phyloP scores from a whole-genome alignment of 2,797 vertebrate genomes.

The Megalops cyprinoides region DNA sequence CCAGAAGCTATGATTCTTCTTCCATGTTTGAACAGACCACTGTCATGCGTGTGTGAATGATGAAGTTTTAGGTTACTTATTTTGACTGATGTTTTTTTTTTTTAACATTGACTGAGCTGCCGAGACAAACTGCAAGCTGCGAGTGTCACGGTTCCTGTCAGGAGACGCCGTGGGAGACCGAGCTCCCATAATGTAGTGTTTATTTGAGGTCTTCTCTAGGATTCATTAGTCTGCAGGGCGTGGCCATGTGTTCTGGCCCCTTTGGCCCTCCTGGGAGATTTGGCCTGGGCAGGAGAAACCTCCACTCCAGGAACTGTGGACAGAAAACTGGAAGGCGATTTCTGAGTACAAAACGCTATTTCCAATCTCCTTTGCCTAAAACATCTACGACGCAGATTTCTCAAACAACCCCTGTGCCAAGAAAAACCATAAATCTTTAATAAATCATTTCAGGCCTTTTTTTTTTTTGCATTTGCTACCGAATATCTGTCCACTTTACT shows the following conservation, averaged over 20 bases:
- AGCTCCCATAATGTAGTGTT: background rate
- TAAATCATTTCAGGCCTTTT: constrained; percentile 67
- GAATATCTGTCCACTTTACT: constrained; percentile 57
- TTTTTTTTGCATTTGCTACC: constrained; percentile 57
- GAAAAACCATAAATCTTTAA: constrained; percentile 66
- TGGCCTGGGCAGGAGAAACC: constrained; percentile 54
- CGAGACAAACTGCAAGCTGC: too few species aligned
- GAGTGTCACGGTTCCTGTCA: background rate
- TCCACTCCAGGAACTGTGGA: constrained; percentile 62
- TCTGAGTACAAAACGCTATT: constrained; percentile 53
- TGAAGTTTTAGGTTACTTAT: background rate
- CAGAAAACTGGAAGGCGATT: constrained; percentile 64
- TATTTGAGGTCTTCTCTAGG: constrained; percentile 3
- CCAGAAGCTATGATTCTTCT: background rate
- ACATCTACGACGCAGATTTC: constrained; percentile 61
- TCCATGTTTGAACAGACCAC: background rate
- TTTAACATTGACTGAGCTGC: too few species aligned
- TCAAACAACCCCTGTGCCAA: constrained; percentile 59
- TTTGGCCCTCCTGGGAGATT: constrained; percentile 44
- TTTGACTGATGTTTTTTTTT: too few species aligned
- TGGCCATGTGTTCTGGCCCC: background rate
- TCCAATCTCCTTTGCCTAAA: constrained; percentile 65
- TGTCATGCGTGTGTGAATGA: constrained; percentile 2
- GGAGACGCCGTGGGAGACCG: constrained; percentile 2
- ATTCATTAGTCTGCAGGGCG: constrained; percentile 14